Evolutionary conservation across 2,888 invertebrate genomes (phyloP).

Genomic region (Phasia obesa): DNA sequence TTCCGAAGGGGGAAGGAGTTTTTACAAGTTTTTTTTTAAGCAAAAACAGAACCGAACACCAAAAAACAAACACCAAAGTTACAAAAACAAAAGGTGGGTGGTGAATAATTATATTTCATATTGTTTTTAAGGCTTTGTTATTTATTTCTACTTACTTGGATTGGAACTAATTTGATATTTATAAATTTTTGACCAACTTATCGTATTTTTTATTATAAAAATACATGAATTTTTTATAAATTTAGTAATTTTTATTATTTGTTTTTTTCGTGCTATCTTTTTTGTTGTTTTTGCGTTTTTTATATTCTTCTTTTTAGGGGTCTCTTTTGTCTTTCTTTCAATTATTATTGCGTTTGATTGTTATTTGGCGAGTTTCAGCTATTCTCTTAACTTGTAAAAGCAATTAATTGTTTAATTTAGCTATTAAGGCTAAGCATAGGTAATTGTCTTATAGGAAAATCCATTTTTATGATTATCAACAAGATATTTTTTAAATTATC

Average conservation of each 20-base stretch:
- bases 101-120: conserved; percentile 52
- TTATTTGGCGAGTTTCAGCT: not conserved
- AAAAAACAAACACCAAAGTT: not conserved
- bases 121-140: conserved; percentile 29
- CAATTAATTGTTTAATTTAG: conserved; percentile 40
- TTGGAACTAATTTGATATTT: not conserved
- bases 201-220: conserved; percentile 28
- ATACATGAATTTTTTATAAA: conserved; percentile 27
- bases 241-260: conserved; percentile 44
- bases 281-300: conserved; percentile 38
- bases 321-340: conserved; percentile 66
- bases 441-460: conserved; percentile 23
- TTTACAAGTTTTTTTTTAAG: not conserved
- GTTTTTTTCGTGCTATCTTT: conserved; percentile 33
- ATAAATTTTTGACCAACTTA: conserved; percentile 7
- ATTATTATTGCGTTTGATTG: conserved; percentile 65
- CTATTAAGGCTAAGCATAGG: conserved; percentile 39
- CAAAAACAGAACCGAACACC: conserved; percentile 1
- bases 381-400: conserved; percentile 5
- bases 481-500: conserved; percentile 22
- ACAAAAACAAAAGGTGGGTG: conserved; percentile 59
- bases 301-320: conserved; percentile 8
- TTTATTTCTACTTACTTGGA: conserved; percentile 50
- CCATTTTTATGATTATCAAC: conserved; percentile 50
- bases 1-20: too few species aligned